Percentiles rank a stretch among this genome's conserved stretches.
These are phyloP conservation scores for Platichthys flesus DNA, from an alignment of 2,113 vertebrate genomes.

Conservation along the genomic window DNA sequence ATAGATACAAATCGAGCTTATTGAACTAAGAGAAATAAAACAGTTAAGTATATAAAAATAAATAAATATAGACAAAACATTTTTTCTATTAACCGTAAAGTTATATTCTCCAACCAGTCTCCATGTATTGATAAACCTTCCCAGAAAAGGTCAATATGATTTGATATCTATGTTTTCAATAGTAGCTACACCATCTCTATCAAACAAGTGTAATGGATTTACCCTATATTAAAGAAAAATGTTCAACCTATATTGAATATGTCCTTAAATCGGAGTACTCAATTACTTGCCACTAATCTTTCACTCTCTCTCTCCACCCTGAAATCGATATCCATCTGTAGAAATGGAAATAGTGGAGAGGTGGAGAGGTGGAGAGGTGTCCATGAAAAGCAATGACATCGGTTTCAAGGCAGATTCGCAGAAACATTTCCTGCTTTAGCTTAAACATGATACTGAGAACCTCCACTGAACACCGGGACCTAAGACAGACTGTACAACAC, in stretches of 20 bases:
- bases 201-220: too few species aligned
- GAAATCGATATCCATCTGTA: conserved; percentile 63
- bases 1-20: too few species aligned
- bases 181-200: too few species aligned
- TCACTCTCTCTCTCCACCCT: conserved; percentile 20
- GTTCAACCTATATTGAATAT: conserved; percentile 1
- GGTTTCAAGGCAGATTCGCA: conserved; percentile 17
- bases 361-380: not conserved
- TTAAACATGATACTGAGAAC: conserved; percentile 10
- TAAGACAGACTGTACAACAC: not conserved
- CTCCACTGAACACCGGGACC: not conserved
- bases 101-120: too few species aligned
- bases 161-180: too few species aligned
- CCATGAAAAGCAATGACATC: conserved; percentile 63
- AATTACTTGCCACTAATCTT: not conserved
- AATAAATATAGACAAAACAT: not conserved
- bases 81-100: too few species aligned
- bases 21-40: not conserved
- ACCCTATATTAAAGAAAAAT: conserved; percentile 14
- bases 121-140: not conserved
- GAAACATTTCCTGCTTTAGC: not conserved
- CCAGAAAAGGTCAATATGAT: not conserved
- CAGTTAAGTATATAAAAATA: too few species aligned
- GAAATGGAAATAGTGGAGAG: conserved; percentile 35
- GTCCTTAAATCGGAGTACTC: not conserved